phyloP scores from a whole-genome alignment of 2,797 vertebrate species.

The Gastrophryne carolinensis region DNA sequence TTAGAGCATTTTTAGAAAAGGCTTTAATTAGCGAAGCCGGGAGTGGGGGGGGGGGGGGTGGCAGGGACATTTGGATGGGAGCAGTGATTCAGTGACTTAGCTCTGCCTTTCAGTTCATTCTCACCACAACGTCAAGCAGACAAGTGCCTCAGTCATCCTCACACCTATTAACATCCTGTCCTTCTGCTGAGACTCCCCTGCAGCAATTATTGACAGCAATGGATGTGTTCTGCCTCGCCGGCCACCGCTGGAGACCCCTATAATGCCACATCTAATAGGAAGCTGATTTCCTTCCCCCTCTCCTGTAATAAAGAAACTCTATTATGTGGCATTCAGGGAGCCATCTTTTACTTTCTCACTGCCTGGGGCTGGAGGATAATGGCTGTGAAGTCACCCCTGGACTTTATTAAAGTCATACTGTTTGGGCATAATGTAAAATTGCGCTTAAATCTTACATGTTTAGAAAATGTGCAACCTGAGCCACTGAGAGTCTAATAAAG shows the following conservation, averaged over 20 bases:
- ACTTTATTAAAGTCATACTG: constrained; percentile 13
- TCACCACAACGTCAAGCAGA: constrained; percentile 57
- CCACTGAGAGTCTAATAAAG: background rate
- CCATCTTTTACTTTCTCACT: background rate
- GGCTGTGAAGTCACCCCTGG: background rate
- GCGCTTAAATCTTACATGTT: background rate
- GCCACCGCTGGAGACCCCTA: background rate
- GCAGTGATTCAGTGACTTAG: constrained; percentile 43
- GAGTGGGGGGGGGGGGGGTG: too few relatives aligned
- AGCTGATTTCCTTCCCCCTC: background rate
- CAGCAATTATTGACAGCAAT: constrained; percentile 33
- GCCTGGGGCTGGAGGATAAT: constrained; percentile 3
- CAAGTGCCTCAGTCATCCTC: constrained; percentile 56
- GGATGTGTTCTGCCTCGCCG: constrained; percentile 34
- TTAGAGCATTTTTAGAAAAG: background rate
- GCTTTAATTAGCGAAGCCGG: constrained; percentile 19
- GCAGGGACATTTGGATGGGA: constrained; percentile 34
- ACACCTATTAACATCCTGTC: constrained; percentile 63
- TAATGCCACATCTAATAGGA: constrained; percentile 21
- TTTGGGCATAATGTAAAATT: background rate
- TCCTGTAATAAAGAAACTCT: constrained; percentile 4
- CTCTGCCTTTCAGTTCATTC: constrained; percentile 59
- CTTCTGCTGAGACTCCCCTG: constrained; percentile 49
- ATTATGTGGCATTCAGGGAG: background rate
- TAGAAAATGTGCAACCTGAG: background rate